phyloP scores from a whole-genome alignment of 92 coral and sea anemone species.

The Zoanthus sociatus region DNA sequence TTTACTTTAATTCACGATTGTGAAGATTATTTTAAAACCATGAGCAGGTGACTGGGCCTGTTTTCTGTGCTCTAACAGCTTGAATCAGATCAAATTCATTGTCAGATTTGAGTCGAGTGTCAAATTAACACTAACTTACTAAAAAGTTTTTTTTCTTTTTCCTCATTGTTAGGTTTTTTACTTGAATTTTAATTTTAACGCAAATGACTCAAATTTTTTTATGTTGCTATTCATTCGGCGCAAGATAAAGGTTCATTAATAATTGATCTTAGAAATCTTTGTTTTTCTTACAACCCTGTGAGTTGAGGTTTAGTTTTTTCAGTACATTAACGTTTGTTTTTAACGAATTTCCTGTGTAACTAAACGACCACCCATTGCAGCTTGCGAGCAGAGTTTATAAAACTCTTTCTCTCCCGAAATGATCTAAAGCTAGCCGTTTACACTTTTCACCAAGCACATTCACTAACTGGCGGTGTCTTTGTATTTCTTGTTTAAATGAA shows the following conservation, averaged over 20 bases:
- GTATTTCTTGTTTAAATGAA: conserved; percentile 46
- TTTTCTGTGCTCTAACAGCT: conserved; percentile 46
- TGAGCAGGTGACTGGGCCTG: conserved; percentile 67
- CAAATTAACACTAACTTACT: conserved; percentile 37
- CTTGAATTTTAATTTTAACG: conserved; percentile 59
- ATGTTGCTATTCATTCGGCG: conserved; percentile 43
- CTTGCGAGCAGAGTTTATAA: neutral
- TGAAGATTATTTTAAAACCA: conserved; percentile 61
- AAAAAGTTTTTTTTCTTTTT: conserved; percentile 32
- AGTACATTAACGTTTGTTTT: conserved; percentile 38
- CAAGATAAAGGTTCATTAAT: conserved; percentile 80
- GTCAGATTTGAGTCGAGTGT: conserved; percentile 28
- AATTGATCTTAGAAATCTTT: conserved; percentile 77
- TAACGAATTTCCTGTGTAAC: conserved; percentile 32
- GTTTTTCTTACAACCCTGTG: conserved; percentile 60
- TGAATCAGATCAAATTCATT: conserved; percentile 55
- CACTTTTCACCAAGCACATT: conserved; percentile 18
- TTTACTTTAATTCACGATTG: conserved; percentile 78
- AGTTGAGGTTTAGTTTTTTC: conserved; percentile 61
- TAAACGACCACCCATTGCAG: conserved; percentile 15
- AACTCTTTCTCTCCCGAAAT: neutral
- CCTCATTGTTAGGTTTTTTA: conserved; percentile 21
- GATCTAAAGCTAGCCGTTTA: conserved; percentile 12
- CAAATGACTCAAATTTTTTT: conserved; percentile 32
- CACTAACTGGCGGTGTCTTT: conserved; percentile 41